Percentiles rank a stretch among this genome's conserved stretches.
Conservation (phyloP, 2,888 invertebrate species). For the Diarsia mendica region DNA sequence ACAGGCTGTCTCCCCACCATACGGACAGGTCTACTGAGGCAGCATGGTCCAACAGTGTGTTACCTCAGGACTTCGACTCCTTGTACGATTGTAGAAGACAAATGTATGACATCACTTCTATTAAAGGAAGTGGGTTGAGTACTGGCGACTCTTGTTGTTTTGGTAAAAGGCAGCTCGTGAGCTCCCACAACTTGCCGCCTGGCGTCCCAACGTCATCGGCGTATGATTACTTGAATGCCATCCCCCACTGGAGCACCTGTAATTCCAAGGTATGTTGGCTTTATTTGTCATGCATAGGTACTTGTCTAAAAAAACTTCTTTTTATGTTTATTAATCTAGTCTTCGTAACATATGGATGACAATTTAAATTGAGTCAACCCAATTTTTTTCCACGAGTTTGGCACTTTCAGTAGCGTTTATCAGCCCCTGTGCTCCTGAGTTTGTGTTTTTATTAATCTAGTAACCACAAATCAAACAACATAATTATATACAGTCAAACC, state of each 20-base stretch:
- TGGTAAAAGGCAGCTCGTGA: conserved; percentile 74
- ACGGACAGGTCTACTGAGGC: conserved; percentile 51
- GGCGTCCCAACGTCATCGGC: conserved; percentile 74
- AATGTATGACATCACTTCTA: conserved; percentile 54
- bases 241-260: conserved; percentile 81
- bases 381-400: no score
- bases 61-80: conserved; percentile 65
- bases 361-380: no score
- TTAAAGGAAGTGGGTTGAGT: conserved; percentile 60
- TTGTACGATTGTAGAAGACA: conserved; percentile 73
- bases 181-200: conserved; percentile 71
- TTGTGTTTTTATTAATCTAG: neutral
- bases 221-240: conserved; percentile 74
- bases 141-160: conserved; percentile 74
- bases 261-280: conserved; percentile 67
- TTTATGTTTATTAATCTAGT: neutral
- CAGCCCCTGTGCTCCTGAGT: no score
- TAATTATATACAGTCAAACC: neutral
- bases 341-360: no score
- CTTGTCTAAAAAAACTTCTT: neutral
- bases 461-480: neutral
- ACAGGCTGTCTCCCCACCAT: conserved; percentile 59
- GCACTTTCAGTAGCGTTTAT: no score
- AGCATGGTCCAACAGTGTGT: conserved; percentile 64
- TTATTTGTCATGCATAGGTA: neutral